Evolutionary conservation across 2,797 vertebrate genomes (phyloP).

Genomic region (Pelodytes ibericus): DNA sequence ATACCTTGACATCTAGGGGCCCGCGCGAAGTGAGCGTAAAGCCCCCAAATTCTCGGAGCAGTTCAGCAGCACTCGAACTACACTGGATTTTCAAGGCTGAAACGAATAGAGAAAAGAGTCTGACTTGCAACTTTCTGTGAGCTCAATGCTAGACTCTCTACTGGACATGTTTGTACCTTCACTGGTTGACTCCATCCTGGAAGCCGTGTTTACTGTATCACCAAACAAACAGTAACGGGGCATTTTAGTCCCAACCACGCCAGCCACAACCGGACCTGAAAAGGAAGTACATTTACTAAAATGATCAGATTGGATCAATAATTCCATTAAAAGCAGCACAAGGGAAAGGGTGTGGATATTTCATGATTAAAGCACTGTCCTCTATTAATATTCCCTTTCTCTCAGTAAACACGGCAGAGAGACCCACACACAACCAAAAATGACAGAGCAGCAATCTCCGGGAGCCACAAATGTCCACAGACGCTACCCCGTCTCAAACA

Average conservation of each 20-base stretch:
- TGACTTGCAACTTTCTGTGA: too few relatives aligned
- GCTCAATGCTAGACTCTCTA: too few relatives aligned
- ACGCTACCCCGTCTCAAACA: too few relatives aligned
- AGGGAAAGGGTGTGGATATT: too few relatives aligned
- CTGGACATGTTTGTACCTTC: conserved; percentile 69
- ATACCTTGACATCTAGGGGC: conserved; percentile 76
- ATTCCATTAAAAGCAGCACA: too few relatives aligned
- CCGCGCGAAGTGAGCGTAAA: conserved; percentile 74
- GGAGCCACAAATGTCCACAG: too few relatives aligned
- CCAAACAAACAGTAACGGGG: conserved; percentile 81
- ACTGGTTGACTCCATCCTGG: conserved; percentile 82
- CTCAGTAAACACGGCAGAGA: too few relatives aligned
- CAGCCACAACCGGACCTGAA: conserved; percentile 78
- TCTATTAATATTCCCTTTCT: too few relatives aligned
- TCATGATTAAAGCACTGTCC: too few relatives aligned
- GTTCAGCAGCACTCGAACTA: conserved; percentile 73
- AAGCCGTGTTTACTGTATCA: conserved; percentile 81
- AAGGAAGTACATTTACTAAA: background rate
- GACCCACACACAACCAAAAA: too few relatives aligned
- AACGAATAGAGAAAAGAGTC: conserved; percentile 8
- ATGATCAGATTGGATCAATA: too few relatives aligned
- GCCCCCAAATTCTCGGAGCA: conserved; percentile 71
- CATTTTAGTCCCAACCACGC: conserved; percentile 83
- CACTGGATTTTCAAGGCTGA: conserved; percentile 79
- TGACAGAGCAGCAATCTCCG: too few relatives aligned